These are phyloP conservation scores for Hepsetus odoe DNA, from an alignment of 2,113 vertebrate genomes.

Conservation along the genomic window DNA sequence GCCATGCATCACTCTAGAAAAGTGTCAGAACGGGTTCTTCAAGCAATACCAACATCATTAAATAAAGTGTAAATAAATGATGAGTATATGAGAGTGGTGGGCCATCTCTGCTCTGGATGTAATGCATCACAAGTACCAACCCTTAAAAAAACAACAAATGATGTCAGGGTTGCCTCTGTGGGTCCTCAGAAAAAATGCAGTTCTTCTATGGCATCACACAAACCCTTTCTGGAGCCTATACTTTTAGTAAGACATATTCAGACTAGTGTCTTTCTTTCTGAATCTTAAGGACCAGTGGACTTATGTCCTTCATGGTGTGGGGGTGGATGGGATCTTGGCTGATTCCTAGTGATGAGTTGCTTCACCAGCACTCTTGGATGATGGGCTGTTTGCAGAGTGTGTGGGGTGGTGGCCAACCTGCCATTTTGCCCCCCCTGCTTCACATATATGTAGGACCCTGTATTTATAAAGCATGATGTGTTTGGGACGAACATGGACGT, in stretches of 20 bases:
- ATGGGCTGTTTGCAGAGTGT: constrained; percentile 64
- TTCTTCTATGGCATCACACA: too few species aligned
- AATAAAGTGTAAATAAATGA: too few species aligned
- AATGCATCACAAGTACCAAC: too few species aligned
- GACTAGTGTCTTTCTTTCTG: neutral
- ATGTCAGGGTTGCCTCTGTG: too few species aligned
- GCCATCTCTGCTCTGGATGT: too few species aligned
- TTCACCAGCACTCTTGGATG: constrained; percentile 55
- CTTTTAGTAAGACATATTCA: too few species aligned
- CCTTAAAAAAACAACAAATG: too few species aligned
- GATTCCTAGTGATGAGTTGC: constrained; percentile 56
- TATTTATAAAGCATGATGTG: constrained; percentile 66
- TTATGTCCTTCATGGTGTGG: neutral
- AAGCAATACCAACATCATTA: too few species aligned
- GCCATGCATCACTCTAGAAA: neutral
- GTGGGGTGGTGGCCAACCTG: constrained; percentile 51
- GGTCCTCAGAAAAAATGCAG: too few species aligned
- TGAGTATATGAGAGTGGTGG: too few species aligned
- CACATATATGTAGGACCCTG: constrained; percentile 56
- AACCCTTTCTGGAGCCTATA: too few species aligned
- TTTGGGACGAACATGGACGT: constrained; percentile 55
- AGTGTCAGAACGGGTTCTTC: too few species aligned
- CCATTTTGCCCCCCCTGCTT: constrained; percentile 43
- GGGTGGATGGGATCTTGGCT: constrained; percentile 20
- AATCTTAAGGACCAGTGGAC: neutral